Evolutionary conservation across 2,113 vertebrate species (phyloP).

Genomic region (Stegostoma tigrinum): DNA sequence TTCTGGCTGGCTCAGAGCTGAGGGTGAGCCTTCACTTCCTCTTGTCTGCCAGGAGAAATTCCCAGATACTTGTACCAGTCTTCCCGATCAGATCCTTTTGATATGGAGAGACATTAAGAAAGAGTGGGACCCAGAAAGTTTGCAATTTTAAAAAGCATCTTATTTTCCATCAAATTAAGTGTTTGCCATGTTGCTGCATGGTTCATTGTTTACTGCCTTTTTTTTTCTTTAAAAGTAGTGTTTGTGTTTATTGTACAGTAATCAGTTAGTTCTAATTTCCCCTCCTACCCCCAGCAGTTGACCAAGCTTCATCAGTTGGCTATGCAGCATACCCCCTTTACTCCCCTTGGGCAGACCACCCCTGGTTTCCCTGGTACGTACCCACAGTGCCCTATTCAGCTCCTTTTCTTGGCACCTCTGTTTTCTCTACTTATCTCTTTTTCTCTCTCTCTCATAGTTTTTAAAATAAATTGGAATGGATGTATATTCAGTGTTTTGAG

Average conservation of each 20-base stretch:
- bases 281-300: conserved; percentile 98
- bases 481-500: conserved; percentile 26
- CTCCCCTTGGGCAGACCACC: conserved; percentile 99
- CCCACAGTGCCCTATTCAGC: conserved; percentile 76
- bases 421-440: conserved; percentile 66
- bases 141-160: neutral
- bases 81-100: neutral
- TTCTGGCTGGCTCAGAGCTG: conserved; percentile 9
- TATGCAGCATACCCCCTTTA: conserved; percentile 99
- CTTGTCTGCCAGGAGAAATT: neutral
- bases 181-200: conserved; percentile 36
- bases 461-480: conserved; percentile 9
- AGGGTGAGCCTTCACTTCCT: neutral
- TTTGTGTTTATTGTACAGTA: conserved; percentile 54
- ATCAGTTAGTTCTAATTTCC: conserved; percentile 98
- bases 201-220: conserved; percentile 35
- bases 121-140: neutral
- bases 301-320: conserved; percentile 99
- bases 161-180: conserved; percentile 37
- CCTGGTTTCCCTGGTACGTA: conserved; percentile 99
- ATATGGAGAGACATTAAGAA: conserved; percentile 11
- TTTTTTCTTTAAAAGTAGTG: conserved; percentile 35
- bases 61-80: neutral
- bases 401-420: conserved; percentile 70
- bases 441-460: conserved; percentile 18